Evolutionary conservation across 2,888 invertebrate species (phyloP), one percentile per base, ranked within the genome.

Genomic region (Aphodius granarius): DNA sequence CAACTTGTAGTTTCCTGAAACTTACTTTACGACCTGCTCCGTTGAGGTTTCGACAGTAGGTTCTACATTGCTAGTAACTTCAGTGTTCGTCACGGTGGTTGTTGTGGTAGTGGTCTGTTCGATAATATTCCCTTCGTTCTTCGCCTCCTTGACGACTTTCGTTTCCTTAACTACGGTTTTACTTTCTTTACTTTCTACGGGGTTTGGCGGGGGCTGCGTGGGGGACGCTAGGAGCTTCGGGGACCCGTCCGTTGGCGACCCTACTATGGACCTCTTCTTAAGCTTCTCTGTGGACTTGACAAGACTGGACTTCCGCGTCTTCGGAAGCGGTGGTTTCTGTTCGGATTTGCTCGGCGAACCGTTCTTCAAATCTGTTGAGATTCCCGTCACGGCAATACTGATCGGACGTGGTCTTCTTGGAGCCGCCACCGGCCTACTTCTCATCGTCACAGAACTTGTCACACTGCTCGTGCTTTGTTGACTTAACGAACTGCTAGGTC

Each of bases 401-500:
- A 92, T 92, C 81, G 95, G 95, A 79, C 95, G 91, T 83, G 92
- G 95, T 87, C 92, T 93, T 86, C 92, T 91, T 77, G 91, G 89
- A 82, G 89, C 90, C 81, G 90, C 89, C 84, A 90, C 88, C 84
- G 90, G 91, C 82, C 90, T 90, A 83, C 92, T 89, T 83, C 93
- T 90, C 78, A 91, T 88, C 72, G 88, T 88, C 76, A 87, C 86
- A 76, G 89, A 87, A 81, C 90, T 90, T 66, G 90, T 88, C 78
- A 91, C 89, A 83, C 92, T 91, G 84, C 89, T 89, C 85, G 91
- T 91, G 86, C 91, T 91, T 84, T 91, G 90, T 85, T 91, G 91
- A 86, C 94, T 95, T 90, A 96, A 91, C 82, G 96, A 95, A 89
- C 95, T 95, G 87, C 94, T 94, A 79, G 96, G 96, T 86, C 96